These are phyloP conservation scores for Coilia nasus DNA, from an alignment of 2,797 vertebrate genomes.

Conservation along the genomic window DNA sequence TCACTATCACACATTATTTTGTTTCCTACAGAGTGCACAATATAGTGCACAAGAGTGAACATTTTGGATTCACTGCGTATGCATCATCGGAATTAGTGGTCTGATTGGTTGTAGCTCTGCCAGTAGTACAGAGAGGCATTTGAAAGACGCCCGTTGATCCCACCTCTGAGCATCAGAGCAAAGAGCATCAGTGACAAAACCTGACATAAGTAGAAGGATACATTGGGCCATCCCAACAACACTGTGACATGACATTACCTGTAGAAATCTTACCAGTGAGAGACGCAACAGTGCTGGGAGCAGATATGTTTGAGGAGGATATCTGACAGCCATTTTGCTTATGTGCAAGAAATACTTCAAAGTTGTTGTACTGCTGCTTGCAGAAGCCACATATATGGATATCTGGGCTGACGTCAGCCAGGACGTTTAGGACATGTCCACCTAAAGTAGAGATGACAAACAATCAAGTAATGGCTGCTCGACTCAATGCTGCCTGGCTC, in stretches of 20 bases:
- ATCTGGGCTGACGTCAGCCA: conserved; percentile 91
- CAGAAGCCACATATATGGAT: conserved; percentile 98
- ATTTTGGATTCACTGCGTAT: too few species aligned
- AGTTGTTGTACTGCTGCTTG: conserved; percentile 94
- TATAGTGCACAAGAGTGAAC: too few species aligned
- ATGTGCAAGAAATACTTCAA: conserved; percentile 91
- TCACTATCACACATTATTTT: too few species aligned
- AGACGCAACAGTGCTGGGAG: conserved; percentile 71
- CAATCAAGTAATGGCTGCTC: not conserved
- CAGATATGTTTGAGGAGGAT: conserved; percentile 63
- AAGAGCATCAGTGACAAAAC: not conserved
- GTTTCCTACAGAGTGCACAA: too few species aligned
- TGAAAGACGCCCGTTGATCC: too few species aligned
- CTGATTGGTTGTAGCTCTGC: too few species aligned
- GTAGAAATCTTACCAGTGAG: conserved; percentile 77
- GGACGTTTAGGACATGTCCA: conserved; percentile 60
- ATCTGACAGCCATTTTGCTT: conserved; percentile 91
- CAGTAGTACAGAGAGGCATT: too few species aligned
- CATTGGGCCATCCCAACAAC: not conserved
- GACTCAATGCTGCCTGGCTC: too few species aligned
- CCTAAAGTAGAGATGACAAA: not conserved
- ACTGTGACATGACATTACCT: not conserved
- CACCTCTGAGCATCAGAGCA: too few species aligned
- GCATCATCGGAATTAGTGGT: too few species aligned
- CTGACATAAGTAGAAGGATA: not conserved